Evolutionary conservation across 2,888 invertebrate genomes (phyloP), one percentile per base, ranked within the genome.

Genomic region (Phania funesta): DNA sequence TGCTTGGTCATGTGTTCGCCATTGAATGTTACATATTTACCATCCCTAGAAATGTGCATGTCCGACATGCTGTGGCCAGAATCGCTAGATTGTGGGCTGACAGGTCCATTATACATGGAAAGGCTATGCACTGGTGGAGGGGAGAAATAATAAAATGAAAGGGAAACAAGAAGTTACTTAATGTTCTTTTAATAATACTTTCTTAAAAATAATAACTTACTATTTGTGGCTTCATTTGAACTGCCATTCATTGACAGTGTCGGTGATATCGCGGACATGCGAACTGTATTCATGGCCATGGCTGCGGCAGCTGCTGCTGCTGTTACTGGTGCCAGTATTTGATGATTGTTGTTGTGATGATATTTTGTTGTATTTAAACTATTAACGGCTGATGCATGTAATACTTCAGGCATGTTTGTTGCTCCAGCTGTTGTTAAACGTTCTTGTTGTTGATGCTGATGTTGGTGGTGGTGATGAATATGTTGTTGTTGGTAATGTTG

Each of bases 171-270:
- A 35, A n/a, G 20, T 67, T 22, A 35, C 16, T 62, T 54, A 58
- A 50, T 13, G 5, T 9, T 52, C 1, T 32, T 13, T 32, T 20
- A n/a, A n/a, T 6, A 0, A 41, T 35, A 13, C 9, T 29, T 46
- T 1, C 0, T 46, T 22, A 8, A 2, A 24, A 29, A 9, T 7
- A 0, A 16, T 16, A 58, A 79, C 80, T 65, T 76, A 90, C 90
- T 85, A 85, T 87, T 89, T 85, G 88, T 88, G 41, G 90, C 86
- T 65, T 88, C 89, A 71, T 89, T 89, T 41, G 90, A 88, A 80
- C 88, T 89, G 80, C 88, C 90, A 83, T 89, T 90, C 85, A 90
- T 86, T 48, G 92, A 91, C 65, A 93, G 91, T 86, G 92, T 91
- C 74, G 91, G 92, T 68, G 93, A 93, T 84, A 88, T 86, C 16